Conservation (phyloP, 92 coral and sea anemone genomes). For the Parazoanthus swiftii region DNA sequence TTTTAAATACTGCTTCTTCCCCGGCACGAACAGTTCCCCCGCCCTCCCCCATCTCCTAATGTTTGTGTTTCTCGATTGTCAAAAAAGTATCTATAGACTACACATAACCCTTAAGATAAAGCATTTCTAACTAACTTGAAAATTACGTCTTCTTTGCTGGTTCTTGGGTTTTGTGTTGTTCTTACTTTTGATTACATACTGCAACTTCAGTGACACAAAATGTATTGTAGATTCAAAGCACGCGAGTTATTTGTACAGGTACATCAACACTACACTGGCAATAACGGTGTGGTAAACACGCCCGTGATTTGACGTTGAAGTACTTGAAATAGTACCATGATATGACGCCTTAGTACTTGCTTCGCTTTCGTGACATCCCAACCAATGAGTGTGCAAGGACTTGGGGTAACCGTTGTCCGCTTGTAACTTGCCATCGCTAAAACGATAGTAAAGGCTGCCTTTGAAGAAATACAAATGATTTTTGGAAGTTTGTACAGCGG, state of each 20-base stretch:
- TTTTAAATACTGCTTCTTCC: too few relatives aligned
- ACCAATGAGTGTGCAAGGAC: conserved; percentile 16
- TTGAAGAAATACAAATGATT: conserved; percentile 77
- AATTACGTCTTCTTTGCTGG: too few relatives aligned
- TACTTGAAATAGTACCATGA: not conserved
- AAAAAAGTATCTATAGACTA: too few relatives aligned
- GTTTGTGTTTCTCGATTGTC: too few relatives aligned
- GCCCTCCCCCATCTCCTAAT: too few relatives aligned
- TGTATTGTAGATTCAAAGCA: not conserved
- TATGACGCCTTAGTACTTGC: not conserved
- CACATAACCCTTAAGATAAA: too few relatives aligned
- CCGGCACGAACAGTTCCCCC: too few relatives aligned
- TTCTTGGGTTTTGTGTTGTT: too few relatives aligned
- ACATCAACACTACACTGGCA: not conserved
- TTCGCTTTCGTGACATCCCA: not conserved
- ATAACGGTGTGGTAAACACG: not conserved
- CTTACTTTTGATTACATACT: not conserved
- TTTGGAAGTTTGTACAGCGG: conserved; percentile 32
- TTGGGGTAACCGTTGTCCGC: conserved; percentile 72
- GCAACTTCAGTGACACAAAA: too few relatives aligned
- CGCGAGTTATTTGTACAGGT: not conserved
- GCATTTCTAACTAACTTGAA: too few relatives aligned
- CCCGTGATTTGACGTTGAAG: not conserved
- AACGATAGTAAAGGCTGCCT: conserved; percentile 69
- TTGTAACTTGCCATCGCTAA: conserved; percentile 54